These are phyloP conservation scores for Andrena trimmerana DNA, from an alignment of 2,888 invertebrate species.

Conservation along the genomic window DNA sequence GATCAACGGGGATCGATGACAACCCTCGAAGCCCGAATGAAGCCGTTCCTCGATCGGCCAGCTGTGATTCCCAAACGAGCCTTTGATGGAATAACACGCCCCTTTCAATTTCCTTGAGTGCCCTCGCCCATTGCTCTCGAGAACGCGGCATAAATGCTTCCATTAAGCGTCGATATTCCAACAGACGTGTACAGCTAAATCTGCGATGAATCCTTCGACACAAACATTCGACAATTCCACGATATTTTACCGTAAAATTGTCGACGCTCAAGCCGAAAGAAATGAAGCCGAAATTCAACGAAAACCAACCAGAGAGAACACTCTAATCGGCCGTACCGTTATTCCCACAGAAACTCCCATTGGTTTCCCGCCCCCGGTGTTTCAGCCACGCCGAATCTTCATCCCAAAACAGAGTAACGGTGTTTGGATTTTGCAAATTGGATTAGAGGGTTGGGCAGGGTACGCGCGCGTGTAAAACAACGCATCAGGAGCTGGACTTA, in stretches of 20 bases:
- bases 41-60: slow-evolving; percentile 56
- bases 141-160: slow-evolving; percentile 17
- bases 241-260: too few species aligned
- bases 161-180: slow-evolving; percentile 45
- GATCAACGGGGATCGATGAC: slow-evolving; percentile 56
- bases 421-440: slow-evolving; percentile 80
- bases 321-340: slow-evolving; percentile 46
- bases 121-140: slow-evolving; percentile 41
- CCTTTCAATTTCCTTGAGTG: slow-evolving; percentile 69
- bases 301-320: not conserved
- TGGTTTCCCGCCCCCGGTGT: slow-evolving; percentile 31
- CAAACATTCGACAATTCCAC: slow-evolving; percentile 6
- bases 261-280: not conserved
- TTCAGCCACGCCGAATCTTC: slow-evolving; percentile 19
- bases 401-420: slow-evolving; percentile 69
- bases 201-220: slow-evolving; percentile 13
- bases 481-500: slow-evolving; percentile 57
- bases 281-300: not conserved
- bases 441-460: slow-evolving; percentile 72
- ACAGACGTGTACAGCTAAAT: slow-evolving; percentile 43
- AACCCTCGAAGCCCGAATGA: slow-evolving; percentile 57
- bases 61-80: slow-evolving; percentile 70
- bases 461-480: slow-evolving; percentile 77
- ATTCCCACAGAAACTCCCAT: slow-evolving; percentile 2
- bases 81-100: slow-evolving; percentile 57